Evolutionary conservation across 37 sponge, comb jelly and placozoan genomes (phyloP).

Genomic region (Oopsacas minuta): DNA sequence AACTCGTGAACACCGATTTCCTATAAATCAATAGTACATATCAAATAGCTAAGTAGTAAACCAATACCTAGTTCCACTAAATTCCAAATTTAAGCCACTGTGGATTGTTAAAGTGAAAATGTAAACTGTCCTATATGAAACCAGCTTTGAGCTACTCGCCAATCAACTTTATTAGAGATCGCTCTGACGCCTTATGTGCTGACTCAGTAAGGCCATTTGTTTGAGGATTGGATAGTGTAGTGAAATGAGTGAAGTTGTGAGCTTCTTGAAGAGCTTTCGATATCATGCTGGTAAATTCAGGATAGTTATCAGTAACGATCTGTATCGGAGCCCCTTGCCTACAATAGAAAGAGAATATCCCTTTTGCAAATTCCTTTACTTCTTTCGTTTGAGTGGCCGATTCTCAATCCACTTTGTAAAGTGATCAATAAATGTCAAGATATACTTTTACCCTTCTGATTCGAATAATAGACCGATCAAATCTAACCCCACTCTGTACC

Average conservation of each 20-base stretch:
- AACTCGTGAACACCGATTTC: no score
- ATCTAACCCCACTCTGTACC: neutral
- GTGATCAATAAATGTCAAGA: neutral
- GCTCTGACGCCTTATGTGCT: neutral
- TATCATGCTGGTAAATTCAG: neutral
- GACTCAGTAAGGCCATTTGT: slow-evolving; percentile 2
- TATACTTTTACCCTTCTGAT: neutral
- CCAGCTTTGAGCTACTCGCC: no score
- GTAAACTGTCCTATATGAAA: no score
- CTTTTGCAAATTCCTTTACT: neutral
- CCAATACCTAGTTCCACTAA: no score
- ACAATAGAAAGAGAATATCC: neutral
- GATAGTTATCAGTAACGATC: neutral
- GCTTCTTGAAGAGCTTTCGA: neutral
- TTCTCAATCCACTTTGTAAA: neutral
- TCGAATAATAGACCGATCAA: neutral
- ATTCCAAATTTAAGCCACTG: no score
- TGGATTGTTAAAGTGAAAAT: no score
- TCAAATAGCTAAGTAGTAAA: no score
- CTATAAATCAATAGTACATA: no score
- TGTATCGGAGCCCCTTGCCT: neutral
- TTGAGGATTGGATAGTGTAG: neutral
- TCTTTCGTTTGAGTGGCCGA: neutral
- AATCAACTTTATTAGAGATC: neutral
- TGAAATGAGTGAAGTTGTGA: neutral